Percentiles rank a stretch among this genome's conserved stretches.
These are phyloP conservation scores for Carassius carassius DNA, from an alignment of 2,113 vertebrate species.

Conservation along the genomic window DNA sequence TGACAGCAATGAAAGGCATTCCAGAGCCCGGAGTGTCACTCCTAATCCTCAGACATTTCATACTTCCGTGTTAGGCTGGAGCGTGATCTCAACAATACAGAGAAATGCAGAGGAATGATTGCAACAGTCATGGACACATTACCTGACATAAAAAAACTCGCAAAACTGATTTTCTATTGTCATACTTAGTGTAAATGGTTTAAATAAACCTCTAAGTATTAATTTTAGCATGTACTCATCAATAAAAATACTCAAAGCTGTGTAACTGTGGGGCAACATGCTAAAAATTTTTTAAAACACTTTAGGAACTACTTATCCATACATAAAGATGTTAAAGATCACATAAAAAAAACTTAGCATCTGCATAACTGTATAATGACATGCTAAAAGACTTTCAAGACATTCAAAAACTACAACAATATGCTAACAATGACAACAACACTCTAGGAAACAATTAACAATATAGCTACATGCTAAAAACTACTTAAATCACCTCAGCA, in stretches of 20 bases:
- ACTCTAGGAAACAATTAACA: not conserved
- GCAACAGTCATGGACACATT: not conserved
- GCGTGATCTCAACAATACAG: not conserved
- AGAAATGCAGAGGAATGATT: not conserved
- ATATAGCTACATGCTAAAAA: not conserved
- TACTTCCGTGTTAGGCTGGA: not conserved
- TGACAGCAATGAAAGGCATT: conserved; percentile 38
- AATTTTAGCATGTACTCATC: not conserved
- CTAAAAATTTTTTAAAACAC: not conserved
- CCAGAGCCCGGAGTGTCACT: not conserved
- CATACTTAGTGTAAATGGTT: not conserved
- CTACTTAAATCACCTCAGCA: not conserved
- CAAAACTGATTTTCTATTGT: not conserved
- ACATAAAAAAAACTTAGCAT: not conserved
- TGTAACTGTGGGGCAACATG: not conserved
- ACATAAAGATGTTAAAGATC: not conserved
- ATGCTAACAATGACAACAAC: not conserved
- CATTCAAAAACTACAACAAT: not conserved
- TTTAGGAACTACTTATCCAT: not conserved
- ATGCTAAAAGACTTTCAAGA: not conserved
- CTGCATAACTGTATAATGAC: not conserved
- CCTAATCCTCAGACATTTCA: not conserved
- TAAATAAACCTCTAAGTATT: not conserved
- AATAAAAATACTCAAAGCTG: not conserved
- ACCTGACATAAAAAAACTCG: not conserved